phyloP scores from a whole-genome alignment of 2,888 invertebrate genomes.

The Nomada lathburiana region DNA sequence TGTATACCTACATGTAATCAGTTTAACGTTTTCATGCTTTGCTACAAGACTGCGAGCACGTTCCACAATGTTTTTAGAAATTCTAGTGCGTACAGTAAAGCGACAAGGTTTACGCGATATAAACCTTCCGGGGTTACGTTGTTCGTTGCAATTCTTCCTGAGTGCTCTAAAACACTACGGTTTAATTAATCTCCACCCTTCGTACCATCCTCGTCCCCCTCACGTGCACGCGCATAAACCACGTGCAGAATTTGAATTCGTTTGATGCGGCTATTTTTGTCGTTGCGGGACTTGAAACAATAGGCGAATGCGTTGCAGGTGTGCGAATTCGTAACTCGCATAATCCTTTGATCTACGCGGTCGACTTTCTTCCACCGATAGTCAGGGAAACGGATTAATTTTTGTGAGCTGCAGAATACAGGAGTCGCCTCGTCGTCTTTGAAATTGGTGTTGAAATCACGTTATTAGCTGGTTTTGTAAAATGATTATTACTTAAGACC shows the following conservation, averaged over 20 bases:
- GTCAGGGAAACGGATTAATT: background rate
- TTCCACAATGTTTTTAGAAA: no score
- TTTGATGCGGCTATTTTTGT: conserved; percentile 21
- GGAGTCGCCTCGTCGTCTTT: no score
- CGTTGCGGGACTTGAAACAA: conserved; percentile 28
- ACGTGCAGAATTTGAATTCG: conserved; percentile 51
- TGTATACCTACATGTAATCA: no score
- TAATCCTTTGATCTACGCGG: no score
- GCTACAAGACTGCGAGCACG: no score
- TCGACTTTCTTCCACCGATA: background rate
- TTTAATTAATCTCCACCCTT: conserved; percentile 60
- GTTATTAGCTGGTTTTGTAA: no score
- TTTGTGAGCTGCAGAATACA: background rate
- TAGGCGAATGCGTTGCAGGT: conserved; percentile 5
- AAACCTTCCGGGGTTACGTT: conserved; percentile 32
- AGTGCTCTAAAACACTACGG: conserved; percentile 40
- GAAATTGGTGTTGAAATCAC: no score
- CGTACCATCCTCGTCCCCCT: conserved; percentile 16
- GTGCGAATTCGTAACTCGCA: background rate
- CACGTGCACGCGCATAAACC: conserved; percentile 36
- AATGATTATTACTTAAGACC: no score
- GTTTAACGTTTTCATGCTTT: no score
- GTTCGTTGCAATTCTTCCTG: conserved; percentile 61
- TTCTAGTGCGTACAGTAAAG: conserved; percentile 5
- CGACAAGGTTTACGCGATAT: conserved; percentile 20